phyloP scores from a whole-genome alignment of 2,888 invertebrate genomes.

The Tetragnatha montana region DNA sequence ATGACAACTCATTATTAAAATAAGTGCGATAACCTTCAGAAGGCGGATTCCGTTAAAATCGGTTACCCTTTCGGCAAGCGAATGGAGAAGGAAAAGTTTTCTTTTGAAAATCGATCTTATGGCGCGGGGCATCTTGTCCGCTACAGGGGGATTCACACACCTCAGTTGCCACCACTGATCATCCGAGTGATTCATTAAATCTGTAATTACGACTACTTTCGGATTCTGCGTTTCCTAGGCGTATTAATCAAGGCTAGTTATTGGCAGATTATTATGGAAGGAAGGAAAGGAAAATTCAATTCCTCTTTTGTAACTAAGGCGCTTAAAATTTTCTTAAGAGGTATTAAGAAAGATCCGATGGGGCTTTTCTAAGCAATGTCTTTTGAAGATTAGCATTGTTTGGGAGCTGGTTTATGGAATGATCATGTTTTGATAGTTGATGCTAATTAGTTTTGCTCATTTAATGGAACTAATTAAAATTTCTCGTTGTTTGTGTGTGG shows the following conservation, averaged over 20 bases:
- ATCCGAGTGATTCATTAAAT: constrained; percentile 5
- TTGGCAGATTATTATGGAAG: neutral
- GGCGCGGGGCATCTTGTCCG: neutral
- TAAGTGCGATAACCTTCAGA: too few species aligned
- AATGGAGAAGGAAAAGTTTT: constrained; percentile 1
- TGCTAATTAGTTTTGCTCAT: too few species aligned
- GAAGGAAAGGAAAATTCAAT: constrained; percentile 3
- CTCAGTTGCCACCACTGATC: neutral
- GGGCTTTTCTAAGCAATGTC: neutral
- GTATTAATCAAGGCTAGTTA: neutral
- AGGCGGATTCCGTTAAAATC: too few species aligned
- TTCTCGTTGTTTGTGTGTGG: too few species aligned
- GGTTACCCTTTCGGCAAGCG: too few species aligned
- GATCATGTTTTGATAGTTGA: too few species aligned
- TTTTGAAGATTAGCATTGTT: neutral
- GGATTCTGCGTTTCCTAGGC: neutral
- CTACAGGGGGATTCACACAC: neutral
- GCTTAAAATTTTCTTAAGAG: neutral
- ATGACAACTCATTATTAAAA: too few species aligned
- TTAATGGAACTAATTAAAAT: too few species aligned
- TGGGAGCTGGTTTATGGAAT: neutral
- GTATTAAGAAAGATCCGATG: neutral
- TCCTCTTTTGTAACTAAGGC: neutral
- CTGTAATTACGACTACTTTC: constrained; percentile 10
- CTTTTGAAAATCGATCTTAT: neutral